Evolutionary conservation across 2,888 invertebrate species (phyloP).

Genomic region (Rhodophaea formosa): DNA sequence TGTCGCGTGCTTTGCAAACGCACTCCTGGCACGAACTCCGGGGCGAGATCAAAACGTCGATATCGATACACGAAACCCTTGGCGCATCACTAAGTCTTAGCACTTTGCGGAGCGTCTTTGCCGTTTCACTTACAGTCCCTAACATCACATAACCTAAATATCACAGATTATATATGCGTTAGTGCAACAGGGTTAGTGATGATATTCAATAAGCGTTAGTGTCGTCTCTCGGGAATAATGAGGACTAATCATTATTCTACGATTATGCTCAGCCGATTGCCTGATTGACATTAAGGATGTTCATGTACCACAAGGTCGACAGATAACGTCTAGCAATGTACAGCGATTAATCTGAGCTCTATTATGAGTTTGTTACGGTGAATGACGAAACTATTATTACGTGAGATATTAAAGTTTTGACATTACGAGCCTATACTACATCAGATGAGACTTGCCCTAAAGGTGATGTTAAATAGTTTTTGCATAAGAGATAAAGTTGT

Average conservation of each 20-base stretch:
- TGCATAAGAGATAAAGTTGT: slow-evolving; percentile 10
- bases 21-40: slow-evolving; percentile 99
- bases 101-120: slow-evolving; percentile 65
- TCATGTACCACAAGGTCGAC: slow-evolving; percentile 38
- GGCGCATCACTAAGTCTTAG: slow-evolving; percentile 66
- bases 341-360: slow-evolving; percentile 14
- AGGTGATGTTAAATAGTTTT: background rate
- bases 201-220: slow-evolving; percentile 32
- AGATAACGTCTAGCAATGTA: slow-evolving; percentile 26
- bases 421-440: background rate
- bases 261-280: slow-evolving; percentile 33
- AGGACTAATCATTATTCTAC: slow-evolving; percentile 45
- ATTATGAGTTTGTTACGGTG: background rate
- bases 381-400: background rate
- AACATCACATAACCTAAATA: slow-evolving; percentile 22
- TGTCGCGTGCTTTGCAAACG: slow-evolving; percentile 91
- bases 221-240: slow-evolving; percentile 32
- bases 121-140: slow-evolving; percentile 51
- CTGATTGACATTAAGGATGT: slow-evolving; percentile 45
- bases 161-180: slow-evolving; percentile 27
- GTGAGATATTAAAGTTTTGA: too few relatives aligned
- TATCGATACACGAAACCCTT: slow-evolving; percentile 51
- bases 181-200: slow-evolving; percentile 12
- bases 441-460: slow-evolving; percentile 5
- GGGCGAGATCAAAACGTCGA: slow-evolving; percentile 74